A percentile compares a stretch with the other conserved stretches of the same genome.
phyloP scores from a whole-genome alignment of 2,113 vertebrate genomes.

The Mesoclemmys tuberculata region DNA sequence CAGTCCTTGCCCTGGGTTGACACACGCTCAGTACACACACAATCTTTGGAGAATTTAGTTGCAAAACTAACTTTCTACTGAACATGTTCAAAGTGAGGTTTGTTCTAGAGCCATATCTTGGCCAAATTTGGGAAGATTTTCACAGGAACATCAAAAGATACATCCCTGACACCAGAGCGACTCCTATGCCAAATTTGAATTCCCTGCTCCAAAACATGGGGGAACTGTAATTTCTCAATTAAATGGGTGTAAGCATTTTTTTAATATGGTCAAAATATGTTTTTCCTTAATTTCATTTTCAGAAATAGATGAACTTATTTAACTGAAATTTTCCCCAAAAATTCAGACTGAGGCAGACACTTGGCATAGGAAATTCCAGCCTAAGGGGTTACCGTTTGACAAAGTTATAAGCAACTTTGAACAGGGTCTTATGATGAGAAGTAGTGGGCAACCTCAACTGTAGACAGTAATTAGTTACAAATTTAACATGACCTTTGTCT shows the following conservation, averaged over 20 bases:
- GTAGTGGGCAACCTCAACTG: background rate
- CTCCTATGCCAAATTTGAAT: background rate
- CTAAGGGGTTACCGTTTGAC: background rate
- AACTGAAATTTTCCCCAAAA: background rate
- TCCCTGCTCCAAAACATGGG: background rate
- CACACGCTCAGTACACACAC: background rate
- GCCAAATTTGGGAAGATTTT: background rate
- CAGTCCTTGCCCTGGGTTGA: background rate
- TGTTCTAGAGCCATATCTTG: background rate
- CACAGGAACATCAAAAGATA: background rate
- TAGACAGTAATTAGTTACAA: background rate
- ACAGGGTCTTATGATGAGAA: background rate
- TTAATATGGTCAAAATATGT: background rate
- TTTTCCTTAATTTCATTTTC: background rate
- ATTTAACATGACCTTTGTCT: background rate
- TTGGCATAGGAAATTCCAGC: background rate
- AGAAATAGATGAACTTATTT: background rate
- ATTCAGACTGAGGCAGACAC: background rate
- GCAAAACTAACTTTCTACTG: background rate
- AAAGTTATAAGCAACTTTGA: background rate
- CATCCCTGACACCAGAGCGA: background rate
- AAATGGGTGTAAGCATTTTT: background rate
- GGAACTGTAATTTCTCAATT: background rate
- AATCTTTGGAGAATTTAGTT: background rate
- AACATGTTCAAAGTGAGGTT: background rate